Conservation (phyloP, 2,113 vertebrate genomes). For the Gavia stellata region DNA sequence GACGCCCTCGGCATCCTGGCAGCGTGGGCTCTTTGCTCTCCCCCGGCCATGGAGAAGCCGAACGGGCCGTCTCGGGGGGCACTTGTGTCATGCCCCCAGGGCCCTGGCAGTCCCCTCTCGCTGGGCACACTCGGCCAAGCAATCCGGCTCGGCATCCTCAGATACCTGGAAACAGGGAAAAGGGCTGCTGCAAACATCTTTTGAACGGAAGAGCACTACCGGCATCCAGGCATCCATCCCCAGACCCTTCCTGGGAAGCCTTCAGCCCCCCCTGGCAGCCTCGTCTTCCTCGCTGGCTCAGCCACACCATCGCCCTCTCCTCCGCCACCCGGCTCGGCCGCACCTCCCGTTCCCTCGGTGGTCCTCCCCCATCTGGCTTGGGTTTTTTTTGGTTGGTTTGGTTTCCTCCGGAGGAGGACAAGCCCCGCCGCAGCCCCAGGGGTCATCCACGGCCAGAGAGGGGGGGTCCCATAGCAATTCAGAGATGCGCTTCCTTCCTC, state of each 20-base stretch:
- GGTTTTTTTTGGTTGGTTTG: neutral
- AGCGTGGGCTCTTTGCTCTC: neutral
- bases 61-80: neutral
- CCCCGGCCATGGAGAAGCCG: neutral
- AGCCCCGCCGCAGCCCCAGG: fast-evolving
- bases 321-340: fast-evolving
- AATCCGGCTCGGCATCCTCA: neutral
- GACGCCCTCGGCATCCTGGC: neutral
- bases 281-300: neutral
- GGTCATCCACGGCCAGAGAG: neutral
- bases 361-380: neutral
- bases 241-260: neutral
- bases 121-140: neutral
- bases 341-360: neutral
- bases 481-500: neutral
- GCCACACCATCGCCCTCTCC: neutral
- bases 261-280: neutral
- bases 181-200: neutral
- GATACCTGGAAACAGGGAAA: neutral
- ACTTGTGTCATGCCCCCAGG: no score
- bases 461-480: neutral
- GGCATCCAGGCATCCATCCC: neutral
- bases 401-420: neutral
- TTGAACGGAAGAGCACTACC: neutral
- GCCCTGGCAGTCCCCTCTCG: neutral